Evolutionary conservation across 1,140 invertebrate genomes (phyloP).

Genomic region (Elymnias hypermnestra): DNA sequence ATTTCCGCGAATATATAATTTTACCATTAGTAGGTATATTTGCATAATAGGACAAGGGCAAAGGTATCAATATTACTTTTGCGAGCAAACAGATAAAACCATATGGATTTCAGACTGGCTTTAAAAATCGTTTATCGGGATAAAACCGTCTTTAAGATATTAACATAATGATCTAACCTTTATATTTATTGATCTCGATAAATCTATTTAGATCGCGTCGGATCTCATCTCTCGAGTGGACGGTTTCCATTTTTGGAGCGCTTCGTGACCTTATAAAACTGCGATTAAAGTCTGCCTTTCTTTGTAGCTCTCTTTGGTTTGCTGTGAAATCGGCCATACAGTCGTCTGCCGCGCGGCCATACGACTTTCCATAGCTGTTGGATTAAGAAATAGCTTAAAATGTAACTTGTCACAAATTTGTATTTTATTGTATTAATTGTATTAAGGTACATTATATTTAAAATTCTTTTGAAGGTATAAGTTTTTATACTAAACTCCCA

Average conservation of each 20-base stretch:
- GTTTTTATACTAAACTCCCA: too few relatives aligned
- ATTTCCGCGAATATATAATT: too few relatives aligned
- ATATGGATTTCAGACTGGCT: too few relatives aligned
- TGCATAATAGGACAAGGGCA: too few relatives aligned
- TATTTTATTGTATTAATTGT: too few relatives aligned
- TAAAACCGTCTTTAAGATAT: background rate
- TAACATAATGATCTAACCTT: constrained; percentile 51
- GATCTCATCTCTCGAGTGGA: constrained; percentile 75
- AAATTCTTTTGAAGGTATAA: too few relatives aligned
- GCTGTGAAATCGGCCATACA: constrained; percentile 80
- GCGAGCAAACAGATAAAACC: too few relatives aligned
- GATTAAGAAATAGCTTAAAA: too few relatives aligned
- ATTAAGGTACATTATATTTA: too few relatives aligned
- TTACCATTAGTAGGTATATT: too few relatives aligned
- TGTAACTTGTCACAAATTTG: too few relatives aligned
- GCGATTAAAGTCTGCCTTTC: constrained; percentile 72
- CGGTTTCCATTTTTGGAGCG: constrained; percentile 75
- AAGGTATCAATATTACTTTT: too few relatives aligned
- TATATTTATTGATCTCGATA: constrained; percentile 73
- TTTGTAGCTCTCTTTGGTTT: constrained; percentile 75
- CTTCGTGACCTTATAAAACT: constrained; percentile 69
- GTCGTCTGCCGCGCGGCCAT: constrained; percentile 81
- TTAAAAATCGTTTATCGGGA: background rate
- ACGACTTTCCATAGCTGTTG: constrained; percentile 80
- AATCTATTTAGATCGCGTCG: constrained; percentile 65